Evolutionary conservation across 2,888 invertebrate species (phyloP).

Genomic region (Drosophila borborema): DNA sequence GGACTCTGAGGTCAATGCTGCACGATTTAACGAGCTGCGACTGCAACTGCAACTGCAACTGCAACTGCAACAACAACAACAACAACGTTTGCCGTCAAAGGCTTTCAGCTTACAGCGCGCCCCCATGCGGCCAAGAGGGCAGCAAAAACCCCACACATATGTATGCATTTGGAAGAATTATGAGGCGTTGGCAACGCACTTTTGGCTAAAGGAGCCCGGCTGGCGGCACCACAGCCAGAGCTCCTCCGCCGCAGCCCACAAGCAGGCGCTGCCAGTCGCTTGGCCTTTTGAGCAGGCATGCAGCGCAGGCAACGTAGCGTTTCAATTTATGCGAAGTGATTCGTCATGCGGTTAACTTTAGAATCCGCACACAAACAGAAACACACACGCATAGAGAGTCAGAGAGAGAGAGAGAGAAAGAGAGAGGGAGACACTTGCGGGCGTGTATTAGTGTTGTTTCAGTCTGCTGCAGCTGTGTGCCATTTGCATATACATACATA

Average conservation of each 20-base stretch:
- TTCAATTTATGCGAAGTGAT: constrained; percentile 81
- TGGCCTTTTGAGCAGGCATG: constrained; percentile 56
- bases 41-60: constrained; percentile 47
- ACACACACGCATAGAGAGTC: constrained; percentile 14
- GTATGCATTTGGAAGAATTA: constrained; percentile 73
- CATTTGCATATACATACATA: constrained; percentile 67
- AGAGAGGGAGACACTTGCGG: background rate
- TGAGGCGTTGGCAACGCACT: constrained; percentile 74
- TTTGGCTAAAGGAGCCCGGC: constrained; percentile 68
- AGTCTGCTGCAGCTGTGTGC: constrained; percentile 64
- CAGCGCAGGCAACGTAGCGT: constrained; percentile 77
- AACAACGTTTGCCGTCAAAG: constrained; percentile 48
- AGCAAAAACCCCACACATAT: constrained; percentile 68
- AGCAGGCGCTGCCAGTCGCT: constrained; percentile 23
- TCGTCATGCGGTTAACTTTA: constrained; percentile 82
- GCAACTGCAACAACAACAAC: constrained; percentile 17
- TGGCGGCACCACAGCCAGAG: constrained; percentile 29
- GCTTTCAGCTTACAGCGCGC: constrained; percentile 60
- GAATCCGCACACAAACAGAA: constrained; percentile 66
- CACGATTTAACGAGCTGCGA: constrained; percentile 73
- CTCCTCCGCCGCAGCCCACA: background rate
- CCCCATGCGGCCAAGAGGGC: constrained; percentile 52
- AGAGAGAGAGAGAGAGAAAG: background rate
- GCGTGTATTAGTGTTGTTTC: constrained; percentile 52
- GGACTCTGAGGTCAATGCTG: constrained; percentile 35